Evolutionary conservation across 2,113 vertebrate species (phyloP).

Genomic region (Riparia riparia): DNA sequence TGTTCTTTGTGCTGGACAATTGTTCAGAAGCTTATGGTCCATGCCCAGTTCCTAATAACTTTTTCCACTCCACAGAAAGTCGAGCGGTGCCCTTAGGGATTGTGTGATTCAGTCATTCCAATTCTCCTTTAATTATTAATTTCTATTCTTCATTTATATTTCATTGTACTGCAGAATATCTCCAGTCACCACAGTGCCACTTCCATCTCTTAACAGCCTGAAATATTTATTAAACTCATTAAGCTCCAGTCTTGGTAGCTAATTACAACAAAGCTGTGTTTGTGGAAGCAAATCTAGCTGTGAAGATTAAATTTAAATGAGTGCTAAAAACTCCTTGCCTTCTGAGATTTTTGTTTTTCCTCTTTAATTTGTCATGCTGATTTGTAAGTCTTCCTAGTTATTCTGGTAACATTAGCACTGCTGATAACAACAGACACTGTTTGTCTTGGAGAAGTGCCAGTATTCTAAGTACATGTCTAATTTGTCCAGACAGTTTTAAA

Average conservation of each 20-base stretch:
- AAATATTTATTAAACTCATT: constrained; percentile 69
- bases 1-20: not conserved
- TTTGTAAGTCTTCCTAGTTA: constrained; percentile 55
- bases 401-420: constrained; percentile 51
- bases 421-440: constrained; percentile 62
- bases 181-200: constrained; percentile 12
- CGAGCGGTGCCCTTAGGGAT: not conserved
- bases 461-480: constrained; percentile 50
- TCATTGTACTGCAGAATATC: constrained; percentile 17
- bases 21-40: constrained; percentile 26
- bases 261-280: constrained; percentile 62
- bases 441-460: constrained; percentile 61
- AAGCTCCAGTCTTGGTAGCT: constrained; percentile 53
- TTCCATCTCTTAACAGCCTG: constrained; percentile 34
- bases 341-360: constrained; percentile 47
- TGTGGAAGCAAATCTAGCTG: constrained; percentile 57
- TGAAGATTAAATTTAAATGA: constrained; percentile 62
- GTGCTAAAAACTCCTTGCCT: constrained; percentile 48
- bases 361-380: constrained; percentile 69
- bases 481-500: constrained; percentile 64
- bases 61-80: constrained; percentile 8
- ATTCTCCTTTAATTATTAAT: constrained; percentile 46
- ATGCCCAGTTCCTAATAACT: constrained; percentile 9
- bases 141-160: constrained; percentile 16
- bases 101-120: not conserved